These are phyloP conservation scores for Sigmodon hispidus DNA, from an alignment of 2,113 vertebrate genomes.

Conservation along the genomic window DNA sequence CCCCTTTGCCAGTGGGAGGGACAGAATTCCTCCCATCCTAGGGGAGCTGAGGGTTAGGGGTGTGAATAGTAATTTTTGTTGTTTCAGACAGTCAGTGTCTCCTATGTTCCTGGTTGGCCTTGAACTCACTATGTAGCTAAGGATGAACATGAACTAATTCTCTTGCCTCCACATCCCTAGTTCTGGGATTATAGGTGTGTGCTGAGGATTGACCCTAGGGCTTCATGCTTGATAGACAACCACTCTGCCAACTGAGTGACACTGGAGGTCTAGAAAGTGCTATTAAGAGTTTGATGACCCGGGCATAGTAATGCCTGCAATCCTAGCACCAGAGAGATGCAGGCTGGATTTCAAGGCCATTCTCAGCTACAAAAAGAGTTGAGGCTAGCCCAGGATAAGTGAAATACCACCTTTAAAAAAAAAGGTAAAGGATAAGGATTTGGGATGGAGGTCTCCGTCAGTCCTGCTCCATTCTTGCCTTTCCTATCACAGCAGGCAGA, in stretches of 20 bases:
- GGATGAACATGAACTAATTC: background rate
- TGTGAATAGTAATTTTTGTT: background rate
- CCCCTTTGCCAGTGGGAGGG: background rate
- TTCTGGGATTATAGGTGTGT: background rate
- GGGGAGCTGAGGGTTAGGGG: background rate
- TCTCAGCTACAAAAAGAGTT: background rate
- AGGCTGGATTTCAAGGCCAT: background rate
- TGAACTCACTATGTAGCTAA: background rate
- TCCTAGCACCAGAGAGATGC: background rate
- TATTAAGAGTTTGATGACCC: background rate
- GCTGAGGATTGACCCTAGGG: background rate
- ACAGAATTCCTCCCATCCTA: background rate
- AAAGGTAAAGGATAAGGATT: background rate
- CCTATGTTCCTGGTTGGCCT: background rate
- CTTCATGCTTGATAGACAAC: background rate
- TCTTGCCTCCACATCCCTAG: background rate
- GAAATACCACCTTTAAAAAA: background rate
- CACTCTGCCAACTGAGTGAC: background rate
- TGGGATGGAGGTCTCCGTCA: background rate
- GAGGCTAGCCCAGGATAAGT: background rate
- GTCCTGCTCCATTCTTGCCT: background rate
- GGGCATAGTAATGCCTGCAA: background rate
- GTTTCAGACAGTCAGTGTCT: background rate
- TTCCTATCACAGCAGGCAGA: background rate
- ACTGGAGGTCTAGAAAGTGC: background rate